Evolutionary conservation across 2,888 invertebrate species (phyloP).

Genomic region (Folsomia manolachei): DNA sequence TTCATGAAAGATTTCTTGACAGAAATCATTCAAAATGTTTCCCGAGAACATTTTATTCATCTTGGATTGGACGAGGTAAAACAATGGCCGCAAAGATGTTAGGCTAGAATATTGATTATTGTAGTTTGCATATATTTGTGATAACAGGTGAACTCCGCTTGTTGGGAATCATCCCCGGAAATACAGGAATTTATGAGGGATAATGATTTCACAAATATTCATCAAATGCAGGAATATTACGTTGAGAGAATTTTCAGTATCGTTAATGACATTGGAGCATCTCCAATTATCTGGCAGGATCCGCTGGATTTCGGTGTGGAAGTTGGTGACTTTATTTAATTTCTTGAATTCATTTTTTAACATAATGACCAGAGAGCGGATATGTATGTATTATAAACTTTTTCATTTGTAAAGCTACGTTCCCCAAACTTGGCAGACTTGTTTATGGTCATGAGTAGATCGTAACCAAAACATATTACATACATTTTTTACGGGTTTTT

Average conservation of each 20-base stretch:
- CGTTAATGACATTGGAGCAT: slow-evolving; percentile 56
- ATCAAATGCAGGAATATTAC: slow-evolving; percentile 66
- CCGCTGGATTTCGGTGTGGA: slow-evolving; percentile 72
- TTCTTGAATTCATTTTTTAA: too few species aligned
- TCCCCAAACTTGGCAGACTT: too few species aligned
- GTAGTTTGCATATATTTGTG: not conserved
- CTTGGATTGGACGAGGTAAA: slow-evolving; percentile 80
- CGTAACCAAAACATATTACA: too few species aligned
- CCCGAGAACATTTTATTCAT: slow-evolving; percentile 80
- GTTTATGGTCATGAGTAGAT: too few species aligned
- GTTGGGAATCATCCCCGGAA: slow-evolving; percentile 63
- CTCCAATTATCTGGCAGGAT: slow-evolving; percentile 79
- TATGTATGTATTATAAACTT: slow-evolving; percentile 4
- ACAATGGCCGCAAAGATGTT: too few species aligned
- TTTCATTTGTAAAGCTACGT: too few species aligned
- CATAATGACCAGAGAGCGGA: not conserved
- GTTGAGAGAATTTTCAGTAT: slow-evolving; percentile 63
- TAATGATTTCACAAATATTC: slow-evolving; percentile 59
- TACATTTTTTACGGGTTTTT: too few species aligned
- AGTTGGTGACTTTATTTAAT: too few species aligned
- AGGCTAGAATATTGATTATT: too few species aligned
- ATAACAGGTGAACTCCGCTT: slow-evolving; percentile 33
- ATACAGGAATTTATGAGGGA: slow-evolving; percentile 63
- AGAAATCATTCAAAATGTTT: slow-evolving; percentile 65
- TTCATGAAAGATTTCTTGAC: slow-evolving; percentile 67